A percentile compares a stretch with the other conserved stretches of the same genome.
Conservation (phyloP, 2,888 invertebrate species). For the Parthenolecanium corni region DNA sequence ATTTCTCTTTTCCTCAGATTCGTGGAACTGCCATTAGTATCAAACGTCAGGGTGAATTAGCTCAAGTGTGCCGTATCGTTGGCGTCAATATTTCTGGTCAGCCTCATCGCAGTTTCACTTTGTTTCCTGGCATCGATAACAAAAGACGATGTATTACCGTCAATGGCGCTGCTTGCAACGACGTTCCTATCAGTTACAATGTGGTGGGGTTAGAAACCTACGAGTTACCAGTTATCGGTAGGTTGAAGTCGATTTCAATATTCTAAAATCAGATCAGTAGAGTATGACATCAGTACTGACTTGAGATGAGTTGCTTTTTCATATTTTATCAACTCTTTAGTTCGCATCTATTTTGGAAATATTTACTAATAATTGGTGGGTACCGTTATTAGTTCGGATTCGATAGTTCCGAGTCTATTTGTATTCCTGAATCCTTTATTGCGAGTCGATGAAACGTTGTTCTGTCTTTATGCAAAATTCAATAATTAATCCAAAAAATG, state of each 20-base stretch:
- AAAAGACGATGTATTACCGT: constrained; percentile 52
- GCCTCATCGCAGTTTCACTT: constrained; percentile 46
- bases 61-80: constrained; percentile 45
- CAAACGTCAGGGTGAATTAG: constrained; percentile 43
- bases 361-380: no score
- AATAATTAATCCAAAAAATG: no score
- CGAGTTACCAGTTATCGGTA: constrained; percentile 59
- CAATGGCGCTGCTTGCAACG: constrained; percentile 49
- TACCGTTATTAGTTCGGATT: no score
- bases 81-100: constrained; percentile 49
- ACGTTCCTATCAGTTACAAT: constrained; percentile 55
- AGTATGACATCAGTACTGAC: background rate
- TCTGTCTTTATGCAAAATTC: no score
- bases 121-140: constrained; percentile 53
- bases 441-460: no score
- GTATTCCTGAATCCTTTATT: no score
- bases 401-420: no score
- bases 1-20: constrained; percentile 41
- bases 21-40: constrained; percentile 48
- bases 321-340: no score
- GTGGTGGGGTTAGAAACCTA: constrained; percentile 53
- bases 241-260: constrained; percentile 34
- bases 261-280: background rate
- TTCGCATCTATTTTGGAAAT: no score
- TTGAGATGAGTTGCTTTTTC: no score